A percentile compares a stretch with the other conserved stretches of the same genome.
Conservation (phyloP, 2,113 vertebrate genomes). For the Pangasianodon hypophthalmus region DNA sequence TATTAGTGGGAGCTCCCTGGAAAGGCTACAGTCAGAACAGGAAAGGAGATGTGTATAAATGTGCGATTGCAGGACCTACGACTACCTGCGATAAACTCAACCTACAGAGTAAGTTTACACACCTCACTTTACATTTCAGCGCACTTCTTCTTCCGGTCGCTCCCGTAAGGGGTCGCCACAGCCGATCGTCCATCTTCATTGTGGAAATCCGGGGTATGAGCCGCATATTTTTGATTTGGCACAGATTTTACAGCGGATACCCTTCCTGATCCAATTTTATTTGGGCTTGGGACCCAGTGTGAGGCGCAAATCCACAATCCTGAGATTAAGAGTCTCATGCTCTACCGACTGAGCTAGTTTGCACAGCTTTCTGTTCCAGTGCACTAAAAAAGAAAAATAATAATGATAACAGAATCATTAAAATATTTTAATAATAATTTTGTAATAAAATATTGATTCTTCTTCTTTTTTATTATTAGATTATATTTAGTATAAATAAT, state of each 20-base stretch:
- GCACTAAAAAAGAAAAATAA: background rate
- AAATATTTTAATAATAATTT: background rate
- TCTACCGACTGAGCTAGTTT: no score
- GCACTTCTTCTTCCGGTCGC: no score
- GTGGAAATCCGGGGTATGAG: no score
- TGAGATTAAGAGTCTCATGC: no score
- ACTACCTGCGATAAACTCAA: conserved; percentile 74
- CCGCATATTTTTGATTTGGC: no score
- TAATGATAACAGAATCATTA: background rate
- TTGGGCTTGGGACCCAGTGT: no score
- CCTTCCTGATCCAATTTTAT: no score
- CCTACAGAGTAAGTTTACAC: conserved; percentile 72
- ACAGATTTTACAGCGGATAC: no score
- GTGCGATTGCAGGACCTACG: conserved; percentile 62
- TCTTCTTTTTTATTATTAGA: background rate
- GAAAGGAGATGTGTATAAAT: conserved; percentile 83
- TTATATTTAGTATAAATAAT: background rate
- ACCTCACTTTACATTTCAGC: background rate
- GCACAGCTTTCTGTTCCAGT: no score
- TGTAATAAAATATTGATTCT: background rate
- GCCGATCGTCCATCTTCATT: no score
- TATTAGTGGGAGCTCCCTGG: conserved; percentile 83
- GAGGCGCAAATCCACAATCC: no score
- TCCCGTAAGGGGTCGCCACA: no score
- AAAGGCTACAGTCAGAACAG: conserved; percentile 73